Percentiles rank a stretch among this genome's conserved stretches.
Evolutionary conservation across 2,113 vertebrate species (phyloP).

Genomic region (Noctilio leporinus): DNA sequence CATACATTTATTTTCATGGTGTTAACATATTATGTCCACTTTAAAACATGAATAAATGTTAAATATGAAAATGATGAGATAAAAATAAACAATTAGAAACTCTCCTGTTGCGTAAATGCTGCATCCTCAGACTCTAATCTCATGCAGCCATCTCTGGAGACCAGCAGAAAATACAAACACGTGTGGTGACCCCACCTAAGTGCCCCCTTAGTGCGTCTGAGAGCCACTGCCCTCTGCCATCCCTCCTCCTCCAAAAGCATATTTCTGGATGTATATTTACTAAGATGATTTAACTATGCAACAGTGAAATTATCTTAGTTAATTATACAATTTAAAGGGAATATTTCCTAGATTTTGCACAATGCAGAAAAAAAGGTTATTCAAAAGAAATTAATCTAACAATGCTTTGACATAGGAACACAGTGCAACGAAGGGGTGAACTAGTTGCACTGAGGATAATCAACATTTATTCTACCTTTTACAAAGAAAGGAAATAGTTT

Average conservation of each 20-base stretch:
- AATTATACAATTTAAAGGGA: not conserved
- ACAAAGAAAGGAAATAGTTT: not conserved
- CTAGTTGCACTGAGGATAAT: not conserved
- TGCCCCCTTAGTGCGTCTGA: rapidly evolving
- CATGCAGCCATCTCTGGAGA: not conserved
- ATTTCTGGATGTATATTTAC: not conserved
- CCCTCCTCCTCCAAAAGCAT: not conserved
- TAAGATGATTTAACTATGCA: not conserved
- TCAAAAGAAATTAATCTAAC: not conserved
- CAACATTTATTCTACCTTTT: not conserved
- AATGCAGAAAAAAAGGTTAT: not conserved
- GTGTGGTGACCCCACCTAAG: not conserved
- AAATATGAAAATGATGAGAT: not conserved
- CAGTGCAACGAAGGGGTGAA: not conserved
- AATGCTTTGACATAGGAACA: not conserved
- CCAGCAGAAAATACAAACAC: not conserved
- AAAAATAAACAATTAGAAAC: not conserved
- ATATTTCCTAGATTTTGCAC: not conserved
- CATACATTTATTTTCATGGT: not conserved
- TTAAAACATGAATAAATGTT: not conserved
- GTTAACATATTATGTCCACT: not conserved
- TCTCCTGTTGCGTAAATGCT: not conserved
- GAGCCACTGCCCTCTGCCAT: not conserved
- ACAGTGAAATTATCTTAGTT: not conserved
- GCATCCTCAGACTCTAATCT: not conserved